Evolutionary conservation across 2,797 vertebrate genomes (phyloP).

Genomic region (Pseudochromis fuscus): DNA sequence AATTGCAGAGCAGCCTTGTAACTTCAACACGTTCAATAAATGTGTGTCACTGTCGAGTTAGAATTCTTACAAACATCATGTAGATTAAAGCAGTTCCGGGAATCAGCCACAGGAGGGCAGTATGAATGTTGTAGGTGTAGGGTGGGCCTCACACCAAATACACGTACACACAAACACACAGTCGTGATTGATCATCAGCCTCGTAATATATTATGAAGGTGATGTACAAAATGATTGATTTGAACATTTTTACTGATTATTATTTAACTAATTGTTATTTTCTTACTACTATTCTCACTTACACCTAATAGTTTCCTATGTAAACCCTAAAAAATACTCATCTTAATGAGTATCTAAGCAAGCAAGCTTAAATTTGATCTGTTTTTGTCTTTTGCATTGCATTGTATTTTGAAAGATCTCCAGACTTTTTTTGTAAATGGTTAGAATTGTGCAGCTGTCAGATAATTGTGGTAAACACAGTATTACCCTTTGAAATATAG

Average conservation of each 20-base stretch:
- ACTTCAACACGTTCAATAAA: fast-evolving
- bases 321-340: too few species aligned
- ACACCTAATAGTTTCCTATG: too few species aligned
- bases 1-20: neutral
- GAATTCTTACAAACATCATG: neutral
- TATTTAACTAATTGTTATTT: too few species aligned
- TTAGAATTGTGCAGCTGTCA: too few species aligned
- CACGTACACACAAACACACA: neutral
- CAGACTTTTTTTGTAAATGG: too few species aligned
- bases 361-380: too few species aligned
- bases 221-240: neutral
- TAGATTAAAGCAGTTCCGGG: constrained; percentile 5
- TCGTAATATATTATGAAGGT: neutral
- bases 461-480: too few species aligned
- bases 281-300: too few species aligned
- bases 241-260: neutral
- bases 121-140: constrained; percentile 1
- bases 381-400: too few species aligned
- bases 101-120: constrained; percentile 65
- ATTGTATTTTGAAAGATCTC: too few species aligned
- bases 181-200: constrained; percentile 20
- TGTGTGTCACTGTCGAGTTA: fast-evolving
- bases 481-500: too few species aligned
- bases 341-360: too few species aligned
- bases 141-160: neutral